Evolutionary conservation across 2,888 invertebrate species (phyloP), one percentile per base, ranked within the genome.

Genomic region (Corythucha ciliata): DNA sequence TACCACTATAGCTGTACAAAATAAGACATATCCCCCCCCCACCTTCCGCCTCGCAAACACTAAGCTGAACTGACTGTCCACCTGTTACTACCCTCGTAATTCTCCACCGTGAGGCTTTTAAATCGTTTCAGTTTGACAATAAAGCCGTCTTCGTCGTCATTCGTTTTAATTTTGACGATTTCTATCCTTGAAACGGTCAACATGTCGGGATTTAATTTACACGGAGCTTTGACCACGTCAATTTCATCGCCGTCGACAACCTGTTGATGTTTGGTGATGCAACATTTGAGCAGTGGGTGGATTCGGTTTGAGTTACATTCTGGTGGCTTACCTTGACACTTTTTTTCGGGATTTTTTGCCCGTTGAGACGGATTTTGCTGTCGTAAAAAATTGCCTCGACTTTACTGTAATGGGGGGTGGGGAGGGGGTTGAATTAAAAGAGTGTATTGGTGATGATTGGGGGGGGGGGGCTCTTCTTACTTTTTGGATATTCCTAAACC

Each of bases 301-400:
- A 8, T 7, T 36, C 14, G 14, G 36, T 36, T 36, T 16, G 16
- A 14, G 37, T n/a, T 14, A 12, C 8, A 36, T 36, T 12, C 8
- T 14, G 16, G 8, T 6, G n/a, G 69, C 72, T 71, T 67, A 87
- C 81, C 61, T 72, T 67, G 14, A 67, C 65, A 67, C 85, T 83
- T 69, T 90, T 90, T 67, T 90, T 90, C 29, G 71, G 56, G 1
- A 85, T 68, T 65, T 83, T 85, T 58, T 76, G 72, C 5, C 87
- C 88, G 70, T 90, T 90, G 0, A 87, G 66, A 63, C 85, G 75
- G 55, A 90, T 77, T 72, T 78, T 83, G 63, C 82, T 84, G 58
- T 83, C 82, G 69, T 87, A 89, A 66, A 90, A 86, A 42, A 79
- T 68, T 46, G 76, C 74, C 65, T 89, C 89, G 34, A 87, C 73